phyloP scores from a whole-genome alignment of 2,888 invertebrate genomes.

The Drosophila phalerata region DNA sequence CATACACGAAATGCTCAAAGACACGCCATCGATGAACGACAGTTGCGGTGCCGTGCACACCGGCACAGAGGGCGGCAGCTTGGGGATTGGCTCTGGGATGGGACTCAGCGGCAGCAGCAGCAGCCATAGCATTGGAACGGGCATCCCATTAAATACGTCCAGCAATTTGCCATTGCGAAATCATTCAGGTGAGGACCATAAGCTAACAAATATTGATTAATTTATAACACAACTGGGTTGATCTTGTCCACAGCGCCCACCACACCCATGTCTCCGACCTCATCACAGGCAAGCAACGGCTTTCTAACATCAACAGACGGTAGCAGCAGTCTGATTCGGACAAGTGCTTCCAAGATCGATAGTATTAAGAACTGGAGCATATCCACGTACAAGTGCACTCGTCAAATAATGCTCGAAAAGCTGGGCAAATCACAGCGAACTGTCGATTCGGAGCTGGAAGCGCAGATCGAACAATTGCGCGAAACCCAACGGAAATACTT shows the following conservation, averaged over 20 bases:
- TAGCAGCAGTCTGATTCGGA: conserved; percentile 78
- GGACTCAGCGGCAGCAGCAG: conserved; percentile 59
- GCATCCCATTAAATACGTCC: conserved; percentile 88
- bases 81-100: conserved; percentile 34
- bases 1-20: conserved; percentile 95
- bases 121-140: conserved; percentile 58
- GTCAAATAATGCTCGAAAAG: conserved; percentile 98
- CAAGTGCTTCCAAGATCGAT: conserved; percentile 92
- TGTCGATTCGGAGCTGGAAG: conserved; percentile 96
- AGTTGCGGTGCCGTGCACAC: conserved; percentile 91
- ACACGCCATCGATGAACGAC: conserved; percentile 92
- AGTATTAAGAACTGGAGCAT: conserved; percentile 98
- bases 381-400: conserved; percentile 99
- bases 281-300: conserved; percentile 74
- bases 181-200: conserved; percentile 87
- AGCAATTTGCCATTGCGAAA: conserved; percentile 91
- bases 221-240: neutral
- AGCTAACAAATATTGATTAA: neutral
- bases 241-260: conserved; percentile 83
- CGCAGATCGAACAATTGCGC: conserved; percentile 95
- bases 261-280: conserved; percentile 86
- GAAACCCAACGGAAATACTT: conserved; percentile 97
- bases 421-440: conserved; percentile 97
- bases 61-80: conserved; percentile 87
- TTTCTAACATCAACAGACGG: conserved; percentile 71